phyloP scores from a whole-genome alignment of 2,797 vertebrate species.

The Eutrigla gurnardus region DNA sequence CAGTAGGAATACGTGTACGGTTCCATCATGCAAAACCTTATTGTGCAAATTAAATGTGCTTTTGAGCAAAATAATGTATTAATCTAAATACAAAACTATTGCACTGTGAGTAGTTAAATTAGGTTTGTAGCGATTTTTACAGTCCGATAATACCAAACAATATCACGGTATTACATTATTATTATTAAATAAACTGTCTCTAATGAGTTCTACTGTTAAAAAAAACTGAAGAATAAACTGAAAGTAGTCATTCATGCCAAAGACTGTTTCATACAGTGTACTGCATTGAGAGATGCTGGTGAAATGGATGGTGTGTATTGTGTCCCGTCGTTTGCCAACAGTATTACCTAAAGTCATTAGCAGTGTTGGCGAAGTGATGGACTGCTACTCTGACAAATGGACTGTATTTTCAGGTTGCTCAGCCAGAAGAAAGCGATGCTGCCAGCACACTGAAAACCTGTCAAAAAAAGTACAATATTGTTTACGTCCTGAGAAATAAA shows the following conservation, averaged over 20 bases:
- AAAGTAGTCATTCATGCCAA: conserved; percentile 31
- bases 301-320: conserved; percentile 42
- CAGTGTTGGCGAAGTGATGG: conserved; percentile 30
- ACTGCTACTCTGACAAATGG: conserved; percentile 49
- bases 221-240: conserved; percentile 31
- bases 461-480: conserved; percentile 8
- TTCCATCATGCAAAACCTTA: conserved; percentile 8
- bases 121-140: background rate
- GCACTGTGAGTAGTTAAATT: background rate
- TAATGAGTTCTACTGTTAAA: conserved; percentile 31
- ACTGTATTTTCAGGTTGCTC: conserved; percentile 17
- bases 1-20: no score
- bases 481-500: background rate
- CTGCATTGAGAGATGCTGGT: conserved; percentile 29
- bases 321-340: conserved; percentile 43
- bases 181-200: conserved; percentile 4
- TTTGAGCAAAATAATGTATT: conserved; percentile 18
- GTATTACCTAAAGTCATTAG: conserved; percentile 52
- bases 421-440: conserved; percentile 39
- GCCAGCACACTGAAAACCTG: conserved; percentile 47
- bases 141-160: background rate
- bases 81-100: conserved; percentile 4
- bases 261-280: conserved; percentile 35
- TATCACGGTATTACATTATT: background rate
- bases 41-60: background rate